Evolutionary conservation across 92 coral and sea anemone species (phyloP).

Genomic region (Nematostella vectensis): DNA sequence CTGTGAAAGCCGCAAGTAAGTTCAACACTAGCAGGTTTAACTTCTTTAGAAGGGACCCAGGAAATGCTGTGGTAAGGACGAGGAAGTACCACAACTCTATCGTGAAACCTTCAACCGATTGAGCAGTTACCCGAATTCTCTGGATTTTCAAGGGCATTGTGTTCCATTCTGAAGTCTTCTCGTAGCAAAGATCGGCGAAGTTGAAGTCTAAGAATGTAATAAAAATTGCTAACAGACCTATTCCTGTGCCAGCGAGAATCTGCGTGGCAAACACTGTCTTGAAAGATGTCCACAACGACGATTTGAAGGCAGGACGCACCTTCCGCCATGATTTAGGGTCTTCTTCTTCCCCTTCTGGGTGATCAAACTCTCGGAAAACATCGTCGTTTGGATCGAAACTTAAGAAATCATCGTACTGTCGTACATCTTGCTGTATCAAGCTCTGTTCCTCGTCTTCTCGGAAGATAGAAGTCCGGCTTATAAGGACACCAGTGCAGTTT

Average conservation of each 20-base stretch:
- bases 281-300: conserved; percentile 10
- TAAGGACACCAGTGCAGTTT: conserved; percentile 13
- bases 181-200: conserved; percentile 30
- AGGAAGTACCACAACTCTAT: conserved; percentile 38
- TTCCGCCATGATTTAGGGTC: conserved; percentile 50
- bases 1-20: conserved; percentile 23
- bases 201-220: conserved; percentile 29
- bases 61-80: conserved; percentile 19
- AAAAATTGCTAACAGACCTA: conserved; percentile 24
- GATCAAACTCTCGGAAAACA: conserved; percentile 51
- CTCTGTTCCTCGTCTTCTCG: conserved; percentile 1
- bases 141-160: conserved; percentile 12
- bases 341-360: conserved; percentile 12
- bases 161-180: conserved; percentile 25
- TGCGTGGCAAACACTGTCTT: conserved; percentile 30
- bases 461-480: not conserved
- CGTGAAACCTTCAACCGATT: conserved; percentile 29
- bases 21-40: conserved; percentile 30
- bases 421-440: conserved; percentile 2
- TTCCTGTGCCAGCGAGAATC: conserved; percentile 22
- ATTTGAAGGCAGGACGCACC: conserved; percentile 14
- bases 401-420: conserved; percentile 29
- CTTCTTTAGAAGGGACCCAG: conserved; percentile 29
- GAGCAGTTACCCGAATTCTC: conserved; percentile 21
- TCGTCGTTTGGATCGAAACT: conserved; percentile 37